These are phyloP conservation scores for Gasterosteus nipponicus DNA, from an alignment of 2,113 vertebrate species.

Conservation along the genomic window DNA sequence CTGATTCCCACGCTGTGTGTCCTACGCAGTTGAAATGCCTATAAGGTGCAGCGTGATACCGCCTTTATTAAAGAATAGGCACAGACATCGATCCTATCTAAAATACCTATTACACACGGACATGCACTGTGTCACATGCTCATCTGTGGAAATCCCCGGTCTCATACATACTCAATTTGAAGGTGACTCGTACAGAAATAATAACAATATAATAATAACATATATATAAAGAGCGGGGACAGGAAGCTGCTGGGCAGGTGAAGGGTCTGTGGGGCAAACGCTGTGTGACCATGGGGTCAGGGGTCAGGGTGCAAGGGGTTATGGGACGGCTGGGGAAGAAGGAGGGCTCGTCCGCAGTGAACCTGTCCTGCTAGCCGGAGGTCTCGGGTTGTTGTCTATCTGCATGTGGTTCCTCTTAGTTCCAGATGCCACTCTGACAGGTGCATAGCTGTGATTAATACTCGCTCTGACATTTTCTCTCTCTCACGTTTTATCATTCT, in stretches of 20 bases:
- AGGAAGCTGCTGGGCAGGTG: constrained; percentile 58
- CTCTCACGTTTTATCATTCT: constrained; percentile 44
- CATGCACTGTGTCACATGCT: constrained; percentile 49
- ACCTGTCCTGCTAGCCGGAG: constrained; percentile 72
- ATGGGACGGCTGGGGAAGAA: constrained; percentile 52
- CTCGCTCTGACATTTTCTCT: constrained; percentile 71
- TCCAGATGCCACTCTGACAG: constrained; percentile 98
- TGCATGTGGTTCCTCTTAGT: constrained; percentile 92
- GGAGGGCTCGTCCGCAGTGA: constrained; percentile 55
- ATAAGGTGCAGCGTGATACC: constrained; percentile 75
- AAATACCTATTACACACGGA: constrained; percentile 74
- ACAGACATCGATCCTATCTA: constrained; percentile 75
- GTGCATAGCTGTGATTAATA: constrained; percentile 91
- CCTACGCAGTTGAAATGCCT: constrained; percentile 81
- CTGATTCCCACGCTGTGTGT: constrained; percentile 81
- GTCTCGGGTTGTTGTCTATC: constrained; percentile 76
- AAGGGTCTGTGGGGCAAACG: constrained; percentile 29
- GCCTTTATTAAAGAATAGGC: constrained; percentile 76
- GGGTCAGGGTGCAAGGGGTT: constrained; percentile 60
- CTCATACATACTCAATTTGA: constrained; percentile 41
- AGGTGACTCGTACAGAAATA: constrained; percentile 45
- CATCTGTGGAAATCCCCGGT: constrained; percentile 46
- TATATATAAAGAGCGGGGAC: constrained; percentile 14
- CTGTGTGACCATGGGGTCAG: constrained; percentile 42
- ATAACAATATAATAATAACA: neutral